Conservation (phyloP, 2,888 invertebrate genomes). For the Selenia dentaria region DNA sequence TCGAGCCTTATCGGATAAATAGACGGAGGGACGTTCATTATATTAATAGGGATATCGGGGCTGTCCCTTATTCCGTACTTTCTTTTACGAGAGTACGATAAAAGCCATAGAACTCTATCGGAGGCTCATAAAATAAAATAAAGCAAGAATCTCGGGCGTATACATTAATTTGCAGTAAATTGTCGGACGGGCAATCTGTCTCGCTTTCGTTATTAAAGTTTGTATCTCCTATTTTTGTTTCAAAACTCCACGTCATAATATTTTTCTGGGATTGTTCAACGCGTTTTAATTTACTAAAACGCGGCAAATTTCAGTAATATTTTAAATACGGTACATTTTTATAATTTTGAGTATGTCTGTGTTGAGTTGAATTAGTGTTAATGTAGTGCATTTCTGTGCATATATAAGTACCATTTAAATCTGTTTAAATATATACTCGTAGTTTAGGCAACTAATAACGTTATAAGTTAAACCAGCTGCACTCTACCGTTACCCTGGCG, state of each 20-base stretch:
- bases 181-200: conserved; percentile 23
- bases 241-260: conserved; percentile 14
- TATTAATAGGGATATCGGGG: conserved; percentile 52
- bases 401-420: too few relatives aligned
- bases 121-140: conserved; percentile 51
- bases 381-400: too few relatives aligned
- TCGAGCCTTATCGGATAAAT: conserved; percentile 40
- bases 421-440: too few relatives aligned
- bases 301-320: background rate
- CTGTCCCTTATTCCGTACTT: conserved; percentile 51
- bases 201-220: conserved; percentile 24
- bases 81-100: conserved; percentile 55
- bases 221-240: conserved; percentile 13
- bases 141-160: conserved; percentile 39
- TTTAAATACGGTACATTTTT: background rate
- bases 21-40: conserved; percentile 45
- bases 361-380: too few relatives aligned
- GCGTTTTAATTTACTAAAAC: conserved; percentile 17
- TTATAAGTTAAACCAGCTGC: too few relatives aligned
- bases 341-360: background rate
- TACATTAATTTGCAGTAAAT: conserved; percentile 34
- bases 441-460: too few relatives aligned
- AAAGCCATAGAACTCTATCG: conserved; percentile 40
- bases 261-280: conserved; percentile 14
- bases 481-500: too few relatives aligned